Evolutionary conservation across 2,888 invertebrate species (phyloP).

Genomic region (Ophion ellenae): DNA sequence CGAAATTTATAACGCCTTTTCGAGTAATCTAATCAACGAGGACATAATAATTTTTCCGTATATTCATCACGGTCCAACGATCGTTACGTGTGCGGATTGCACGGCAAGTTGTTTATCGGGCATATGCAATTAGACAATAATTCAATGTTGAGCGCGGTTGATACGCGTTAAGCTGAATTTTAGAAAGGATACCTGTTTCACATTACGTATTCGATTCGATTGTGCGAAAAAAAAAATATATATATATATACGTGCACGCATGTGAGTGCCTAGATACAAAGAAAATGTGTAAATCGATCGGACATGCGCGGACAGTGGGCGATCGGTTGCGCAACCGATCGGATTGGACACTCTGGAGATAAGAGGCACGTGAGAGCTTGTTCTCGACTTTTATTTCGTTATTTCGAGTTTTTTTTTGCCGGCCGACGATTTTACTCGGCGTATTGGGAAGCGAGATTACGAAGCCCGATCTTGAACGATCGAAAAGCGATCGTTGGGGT

Average conservation of each 20-base stretch:
- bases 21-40: not conserved
- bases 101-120: not conserved
- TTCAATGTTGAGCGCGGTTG: constrained; percentile 9
- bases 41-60: not conserved
- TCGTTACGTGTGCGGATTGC: not conserved
- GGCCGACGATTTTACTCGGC: constrained; percentile 11
- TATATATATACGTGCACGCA: not conserved
- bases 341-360: constrained; percentile 44
- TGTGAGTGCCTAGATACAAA: not conserved
- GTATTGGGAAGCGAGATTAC: constrained; percentile 35
- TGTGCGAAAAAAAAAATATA: not conserved
- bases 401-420: not conserved
- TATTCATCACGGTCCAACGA: not conserved
- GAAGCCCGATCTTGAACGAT: constrained; percentile 11
- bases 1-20: not conserved
- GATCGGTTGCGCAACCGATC: constrained; percentile 52
- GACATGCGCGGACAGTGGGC: constrained; percentile 54
- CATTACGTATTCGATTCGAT: constrained; percentile 27
- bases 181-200: constrained; percentile 60
- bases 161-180: constrained; percentile 15
- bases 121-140: constrained; percentile 19
- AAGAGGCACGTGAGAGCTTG: constrained; percentile 37
- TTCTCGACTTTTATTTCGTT: constrained; percentile 8
- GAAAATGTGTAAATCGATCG: constrained; percentile 59
- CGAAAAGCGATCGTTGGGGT: not conserved